Conservation (phyloP, 2,797 vertebrate species). For the Calcarius lapponicus region DNA sequence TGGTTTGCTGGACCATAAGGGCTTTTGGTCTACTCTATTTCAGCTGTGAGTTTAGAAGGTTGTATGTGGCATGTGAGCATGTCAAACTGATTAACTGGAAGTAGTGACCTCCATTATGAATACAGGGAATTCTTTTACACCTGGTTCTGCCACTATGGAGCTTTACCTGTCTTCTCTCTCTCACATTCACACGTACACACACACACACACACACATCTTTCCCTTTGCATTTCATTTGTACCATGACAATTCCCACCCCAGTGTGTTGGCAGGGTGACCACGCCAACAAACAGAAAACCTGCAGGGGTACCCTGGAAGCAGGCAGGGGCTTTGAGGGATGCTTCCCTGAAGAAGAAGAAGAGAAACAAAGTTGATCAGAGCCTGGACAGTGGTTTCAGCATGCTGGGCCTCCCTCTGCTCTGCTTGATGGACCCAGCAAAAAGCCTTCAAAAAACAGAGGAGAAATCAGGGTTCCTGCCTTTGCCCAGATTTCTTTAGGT, state of each 20-base stretch:
- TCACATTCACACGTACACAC: accelerated
- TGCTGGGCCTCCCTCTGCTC: background rate
- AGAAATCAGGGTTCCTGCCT: background rate
- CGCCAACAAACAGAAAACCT: background rate
- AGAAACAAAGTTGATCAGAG: background rate
- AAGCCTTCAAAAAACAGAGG: background rate
- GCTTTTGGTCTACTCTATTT: too few species aligned
- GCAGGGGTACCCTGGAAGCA: background rate
- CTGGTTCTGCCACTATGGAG: background rate
- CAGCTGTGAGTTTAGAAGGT: background rate
- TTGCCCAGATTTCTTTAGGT: background rate
- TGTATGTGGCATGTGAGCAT: accelerated
- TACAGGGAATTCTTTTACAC: background rate
- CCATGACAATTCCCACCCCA: too few species aligned
- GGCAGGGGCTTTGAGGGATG: background rate
- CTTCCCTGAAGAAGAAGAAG: background rate
- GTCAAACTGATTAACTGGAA: background rate
- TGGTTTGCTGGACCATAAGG: background rate
- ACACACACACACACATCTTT: accelerated
- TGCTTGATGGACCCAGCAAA: background rate
- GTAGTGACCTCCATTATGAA: background rate
- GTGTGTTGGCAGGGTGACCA: accelerated
- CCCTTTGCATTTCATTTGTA: background rate
- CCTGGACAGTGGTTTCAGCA: background rate
- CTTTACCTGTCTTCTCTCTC: background rate